These are phyloP conservation scores for Eurypyga helias DNA, from an alignment of 2,113 vertebrate species.

Conservation along the genomic window DNA sequence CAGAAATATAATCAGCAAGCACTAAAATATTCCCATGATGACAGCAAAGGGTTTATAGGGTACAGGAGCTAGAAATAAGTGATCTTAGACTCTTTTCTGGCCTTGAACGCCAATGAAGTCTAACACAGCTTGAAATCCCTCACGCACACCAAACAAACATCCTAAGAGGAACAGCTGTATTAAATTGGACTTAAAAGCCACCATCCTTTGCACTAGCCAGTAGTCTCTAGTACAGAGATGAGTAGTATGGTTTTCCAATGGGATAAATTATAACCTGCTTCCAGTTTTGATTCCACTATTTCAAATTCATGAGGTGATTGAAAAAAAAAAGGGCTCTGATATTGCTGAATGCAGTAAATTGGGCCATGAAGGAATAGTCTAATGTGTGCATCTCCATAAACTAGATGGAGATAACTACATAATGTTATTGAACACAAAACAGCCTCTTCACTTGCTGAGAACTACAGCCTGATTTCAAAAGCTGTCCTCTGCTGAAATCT, in stretches of 20 bases:
- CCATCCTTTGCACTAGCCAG: neutral
- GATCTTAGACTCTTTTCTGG: neutral
- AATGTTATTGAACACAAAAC: neutral
- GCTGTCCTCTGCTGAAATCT: constrained; percentile 2
- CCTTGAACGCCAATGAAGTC: neutral
- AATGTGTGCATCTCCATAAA: neutral
- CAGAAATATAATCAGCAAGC: neutral
- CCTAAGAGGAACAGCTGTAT: neutral
- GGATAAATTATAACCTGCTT: neutral
- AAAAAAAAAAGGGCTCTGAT: neutral
- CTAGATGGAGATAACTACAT: neutral
- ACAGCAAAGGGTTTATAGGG: neutral
- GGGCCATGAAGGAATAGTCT: neutral
- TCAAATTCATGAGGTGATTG: neutral
- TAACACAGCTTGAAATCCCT: neutral
- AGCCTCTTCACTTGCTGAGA: neutral
- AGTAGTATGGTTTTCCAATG: neutral
- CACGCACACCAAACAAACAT: neutral
- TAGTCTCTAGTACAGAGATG: neutral
- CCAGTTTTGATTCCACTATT: neutral
- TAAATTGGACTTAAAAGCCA: constrained; percentile 10
- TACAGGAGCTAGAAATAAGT: neutral
- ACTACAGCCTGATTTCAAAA: neutral
- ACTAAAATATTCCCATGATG: neutral
- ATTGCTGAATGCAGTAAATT: neutral